Evolutionary conservation across 2,888 invertebrate genomes (phyloP), one percentile per base, ranked within the genome.

Genomic region (Desoria tigrina): DNA sequence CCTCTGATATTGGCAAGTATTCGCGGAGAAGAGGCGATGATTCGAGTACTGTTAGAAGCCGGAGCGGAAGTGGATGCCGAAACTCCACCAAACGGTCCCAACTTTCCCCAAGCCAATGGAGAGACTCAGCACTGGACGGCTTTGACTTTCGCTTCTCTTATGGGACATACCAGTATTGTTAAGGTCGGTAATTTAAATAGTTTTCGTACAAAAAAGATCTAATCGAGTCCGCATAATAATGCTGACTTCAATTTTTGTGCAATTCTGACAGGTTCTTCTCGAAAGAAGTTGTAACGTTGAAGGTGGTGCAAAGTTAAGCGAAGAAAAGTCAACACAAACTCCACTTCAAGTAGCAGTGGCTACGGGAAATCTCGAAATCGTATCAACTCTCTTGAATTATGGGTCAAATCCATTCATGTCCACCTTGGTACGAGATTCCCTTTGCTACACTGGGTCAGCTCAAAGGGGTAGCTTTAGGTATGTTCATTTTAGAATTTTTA

Each of bases 351-450:
- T 89, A 63, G 92, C 93, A 1, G 88, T 91, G 65, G 92, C 91
- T 0, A 86, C 88, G 0, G 91, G 91, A 1, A 89, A 88, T 75
- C 80, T 88, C 50, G 92, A 94, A 76, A 85, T 94, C 79, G 90
- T 92, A 0, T 87, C 89, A 1, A 79, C 92, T 32, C 82, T 94
- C 32, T 80, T 94, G 53, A 87, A 90, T 0, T 90, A 92, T 76
- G 92, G 93, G 0, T 93, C 93, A 0, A 90, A 93, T 78, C 91
- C 93, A 0, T 94, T 93, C 81, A 84, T 92, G 2, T 90, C 91
- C 0, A 93, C 93, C 0, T 86, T 90, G 6, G 86, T 90, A 66
- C 89, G 90, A 77, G 92, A 92, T 77, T 87, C 90, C 0, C 84
- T 92, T 63, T 91, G 92, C 76, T 93, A 93, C 78, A 90, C 92